Conservation (phyloP, 1,140 invertebrate genomes). For the Venustaconcha ellipsiformis region DNA sequence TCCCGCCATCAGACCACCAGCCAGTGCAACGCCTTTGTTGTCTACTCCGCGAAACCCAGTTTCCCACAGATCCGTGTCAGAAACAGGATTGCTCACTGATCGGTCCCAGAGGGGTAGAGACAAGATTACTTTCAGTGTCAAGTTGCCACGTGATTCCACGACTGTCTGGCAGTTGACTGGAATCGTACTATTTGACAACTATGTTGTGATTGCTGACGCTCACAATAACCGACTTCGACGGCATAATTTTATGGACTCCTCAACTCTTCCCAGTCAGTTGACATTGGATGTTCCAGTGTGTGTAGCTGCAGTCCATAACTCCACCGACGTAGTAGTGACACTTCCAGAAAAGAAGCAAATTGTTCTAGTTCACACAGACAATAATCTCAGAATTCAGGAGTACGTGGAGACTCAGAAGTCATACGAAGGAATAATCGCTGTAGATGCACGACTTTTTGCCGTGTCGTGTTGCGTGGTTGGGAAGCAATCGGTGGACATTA, state of each 20-base stretch:
- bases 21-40: no score
- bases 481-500: conserved; percentile 23
- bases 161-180: conserved; percentile 28
- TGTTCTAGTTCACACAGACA: conserved; percentile 7
- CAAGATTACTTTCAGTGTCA: conserved; percentile 16
- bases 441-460: conserved; percentile 9
- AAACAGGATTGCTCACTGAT: not conserved
- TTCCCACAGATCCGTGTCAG: conserved; percentile 1
- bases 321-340: conserved; percentile 15
- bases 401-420: conserved; percentile 16
- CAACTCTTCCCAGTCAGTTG: conserved; percentile 2
- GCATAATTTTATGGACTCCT: conserved; percentile 3
- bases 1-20: no score
- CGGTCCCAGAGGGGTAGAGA: not conserved
- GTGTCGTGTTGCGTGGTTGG: conserved; percentile 29
- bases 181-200: conserved; percentile 14
- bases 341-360: conserved; percentile 23
- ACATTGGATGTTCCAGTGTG: conserved; percentile 25
- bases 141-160: conserved; percentile 2
- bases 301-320: conserved; percentile 3
- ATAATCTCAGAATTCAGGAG: conserved; percentile 9
- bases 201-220: conserved; percentile 25
- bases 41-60: no score
- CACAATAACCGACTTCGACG: conserved; percentile 22
- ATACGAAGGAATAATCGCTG: conserved; percentile 23